phyloP scores from a whole-genome alignment of 2,113 vertebrate species.

The Gasterosteus nipponicus region DNA sequence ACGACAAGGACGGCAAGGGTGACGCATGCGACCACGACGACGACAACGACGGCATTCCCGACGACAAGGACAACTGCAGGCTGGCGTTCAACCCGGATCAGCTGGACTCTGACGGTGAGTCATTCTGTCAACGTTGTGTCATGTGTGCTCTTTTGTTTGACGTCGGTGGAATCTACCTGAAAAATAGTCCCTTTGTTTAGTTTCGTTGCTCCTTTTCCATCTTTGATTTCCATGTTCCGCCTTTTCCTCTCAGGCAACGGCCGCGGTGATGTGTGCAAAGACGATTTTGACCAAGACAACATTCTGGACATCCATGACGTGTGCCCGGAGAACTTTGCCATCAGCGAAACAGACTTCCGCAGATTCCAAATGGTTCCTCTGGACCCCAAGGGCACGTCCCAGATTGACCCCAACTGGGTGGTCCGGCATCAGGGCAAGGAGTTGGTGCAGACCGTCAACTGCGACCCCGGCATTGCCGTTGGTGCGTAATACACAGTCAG shows the following conservation, averaged over 20 bases:
- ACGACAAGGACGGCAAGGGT: conserved; percentile 98
- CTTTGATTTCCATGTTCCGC: not conserved
- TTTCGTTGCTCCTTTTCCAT: not conserved
- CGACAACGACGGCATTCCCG: conserved; percentile 98
- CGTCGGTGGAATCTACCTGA: not conserved
- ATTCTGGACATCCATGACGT: conserved; percentile 94
- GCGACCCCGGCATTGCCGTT: conserved; percentile 96
- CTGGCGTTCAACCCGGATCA: conserved; percentile 93
- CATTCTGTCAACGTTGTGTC: not conserved
- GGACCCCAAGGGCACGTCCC: conserved; percentile 96
- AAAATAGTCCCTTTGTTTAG: not conserved
- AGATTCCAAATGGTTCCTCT: conserved; percentile 99
- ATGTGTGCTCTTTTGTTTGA: conserved; percentile 5
- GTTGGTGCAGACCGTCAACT: conserved; percentile 98
- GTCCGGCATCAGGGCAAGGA: conserved; percentile 99
- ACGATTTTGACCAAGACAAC: conserved; percentile 95
- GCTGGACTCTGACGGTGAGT: conserved; percentile 93
- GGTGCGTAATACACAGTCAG: conserved; percentile 80
- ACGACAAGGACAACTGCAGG: conserved; percentile 96
- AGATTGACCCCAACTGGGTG: conserved; percentile 99
- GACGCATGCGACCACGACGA: conserved; percentile 98
- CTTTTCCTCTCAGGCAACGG: conserved; percentile 86
- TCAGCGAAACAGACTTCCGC: conserved; percentile 97
- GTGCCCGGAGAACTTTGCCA: conserved; percentile 95
- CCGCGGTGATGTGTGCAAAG: conserved; percentile 95